phyloP scores from a whole-genome alignment of 2,113 vertebrate genomes.

The Phycodurus eques region DNA sequence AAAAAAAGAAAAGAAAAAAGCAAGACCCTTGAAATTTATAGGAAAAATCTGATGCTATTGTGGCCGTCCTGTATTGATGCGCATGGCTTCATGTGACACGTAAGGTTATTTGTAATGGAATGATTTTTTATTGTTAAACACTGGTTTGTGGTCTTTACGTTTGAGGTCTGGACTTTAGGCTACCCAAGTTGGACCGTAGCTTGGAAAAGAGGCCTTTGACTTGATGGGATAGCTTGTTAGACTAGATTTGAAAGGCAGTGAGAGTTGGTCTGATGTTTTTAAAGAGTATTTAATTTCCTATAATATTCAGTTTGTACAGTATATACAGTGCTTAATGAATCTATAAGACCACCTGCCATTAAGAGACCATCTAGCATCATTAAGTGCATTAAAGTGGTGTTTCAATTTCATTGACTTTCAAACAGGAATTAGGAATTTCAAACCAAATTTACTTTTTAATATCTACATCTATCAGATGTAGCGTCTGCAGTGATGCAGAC shows the following conservation, averaged over 20 bases:
- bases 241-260: background rate
- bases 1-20: constrained; percentile 2
- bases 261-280: background rate
- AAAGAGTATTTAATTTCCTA: background rate
- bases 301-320: background rate
- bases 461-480: no score
- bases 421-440: no score
- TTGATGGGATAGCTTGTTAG: background rate
- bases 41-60: background rate
- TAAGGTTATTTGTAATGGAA: background rate
- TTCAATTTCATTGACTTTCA: no score
- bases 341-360: no score
- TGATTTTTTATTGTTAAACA: background rate
- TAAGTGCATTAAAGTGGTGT: background rate
- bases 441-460: no score
- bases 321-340: no score
- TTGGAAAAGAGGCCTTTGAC: background rate
- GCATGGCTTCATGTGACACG: background rate
- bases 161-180: background rate
- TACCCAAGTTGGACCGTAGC: background rate
- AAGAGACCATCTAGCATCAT: no score
- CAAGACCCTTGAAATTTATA: background rate
- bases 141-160: background rate
- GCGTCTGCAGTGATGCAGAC: no score
- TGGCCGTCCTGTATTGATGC: background rate